Percentiles rank a stretch among this genome's conserved stretches.
Evolutionary conservation across 2,888 invertebrate species (phyloP).

Genomic region (Piscicola geometra): DNA sequence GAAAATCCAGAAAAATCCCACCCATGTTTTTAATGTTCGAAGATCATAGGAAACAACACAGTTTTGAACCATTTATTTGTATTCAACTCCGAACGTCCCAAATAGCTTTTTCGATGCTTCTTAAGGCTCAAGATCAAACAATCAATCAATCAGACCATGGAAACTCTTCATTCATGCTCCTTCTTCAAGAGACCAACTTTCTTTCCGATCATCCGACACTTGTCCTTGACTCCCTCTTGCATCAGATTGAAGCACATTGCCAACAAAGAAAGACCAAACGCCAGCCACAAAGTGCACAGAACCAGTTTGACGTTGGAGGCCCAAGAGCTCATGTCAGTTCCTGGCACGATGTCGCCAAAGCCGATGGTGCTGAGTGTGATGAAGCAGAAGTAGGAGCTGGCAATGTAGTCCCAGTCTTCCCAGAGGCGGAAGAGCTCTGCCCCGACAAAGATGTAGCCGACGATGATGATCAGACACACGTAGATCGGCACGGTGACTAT

Average conservation of each 20-base stretch:
- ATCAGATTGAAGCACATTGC: slow-evolving; percentile 58
- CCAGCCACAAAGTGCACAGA: slow-evolving; percentile 52
- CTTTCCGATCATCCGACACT: slow-evolving; percentile 51
- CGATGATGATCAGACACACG: slow-evolving; percentile 81
- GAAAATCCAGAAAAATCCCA: too few relatives aligned
- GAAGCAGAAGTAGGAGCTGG: slow-evolving; percentile 64
- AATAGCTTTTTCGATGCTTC: too few relatives aligned
- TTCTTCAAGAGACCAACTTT: slow-evolving; percentile 51
- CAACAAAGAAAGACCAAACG: slow-evolving; percentile 56
- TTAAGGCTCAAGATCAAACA: too few relatives aligned
- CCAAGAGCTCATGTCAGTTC: slow-evolving; percentile 50
- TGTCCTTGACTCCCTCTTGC: slow-evolving; percentile 55
- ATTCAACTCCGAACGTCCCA: too few relatives aligned
- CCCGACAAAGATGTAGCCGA: slow-evolving; percentile 81
- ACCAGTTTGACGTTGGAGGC: slow-evolving; percentile 50
- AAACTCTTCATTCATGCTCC: too few relatives aligned
- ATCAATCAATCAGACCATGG: too few relatives aligned
- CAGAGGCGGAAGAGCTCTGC: slow-evolving; percentile 83
- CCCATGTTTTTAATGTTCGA: background rate
- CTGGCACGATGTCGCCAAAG: slow-evolving; percentile 57
- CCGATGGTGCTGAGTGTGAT: slow-evolving; percentile 57
- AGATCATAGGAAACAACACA: background rate
- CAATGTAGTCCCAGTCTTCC: slow-evolving; percentile 87
- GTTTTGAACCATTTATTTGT: background rate
- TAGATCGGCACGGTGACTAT: slow-evolving; percentile 72